Percentiles rank a stretch among this genome's conserved stretches.
phyloP scores from a whole-genome alignment of 2,113 vertebrate species.

The Danionella cerebrum region DNA sequence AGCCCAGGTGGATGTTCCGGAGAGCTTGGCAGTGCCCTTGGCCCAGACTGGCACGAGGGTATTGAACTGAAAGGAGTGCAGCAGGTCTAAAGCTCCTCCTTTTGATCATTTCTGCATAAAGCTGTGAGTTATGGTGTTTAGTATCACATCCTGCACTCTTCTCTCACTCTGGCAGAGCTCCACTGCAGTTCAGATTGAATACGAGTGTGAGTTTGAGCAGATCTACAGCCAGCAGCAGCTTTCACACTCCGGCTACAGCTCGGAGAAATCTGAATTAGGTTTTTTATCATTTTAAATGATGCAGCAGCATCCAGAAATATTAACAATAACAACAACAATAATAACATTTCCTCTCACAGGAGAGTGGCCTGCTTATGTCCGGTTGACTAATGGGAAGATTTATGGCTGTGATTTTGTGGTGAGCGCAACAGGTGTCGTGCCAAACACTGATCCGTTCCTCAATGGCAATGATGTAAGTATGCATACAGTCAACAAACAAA shows the following conservation, averaged over 20 bases:
- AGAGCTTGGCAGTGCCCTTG: conserved; percentile 79
- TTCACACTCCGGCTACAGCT: conserved; percentile 47
- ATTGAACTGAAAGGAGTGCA: conserved; percentile 75
- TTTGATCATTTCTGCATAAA: too few relatives aligned
- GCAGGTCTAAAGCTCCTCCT: conserved; percentile 62
- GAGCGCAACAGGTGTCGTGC: conserved; percentile 89
- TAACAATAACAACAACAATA: too few relatives aligned
- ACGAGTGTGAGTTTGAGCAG: conserved; percentile 77
- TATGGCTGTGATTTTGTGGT: conserved; percentile 90
- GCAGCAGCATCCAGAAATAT: too few relatives aligned
- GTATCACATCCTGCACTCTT: background rate
- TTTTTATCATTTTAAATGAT: too few relatives aligned
- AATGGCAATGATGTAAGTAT: conserved; percentile 75
- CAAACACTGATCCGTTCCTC: conserved; percentile 80
- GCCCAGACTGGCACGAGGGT: conserved; percentile 90
- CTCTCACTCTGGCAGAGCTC: conserved; percentile 60
- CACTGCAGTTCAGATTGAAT: conserved; percentile 78
- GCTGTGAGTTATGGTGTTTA: too few relatives aligned
- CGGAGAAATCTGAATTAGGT: conserved; percentile 45
- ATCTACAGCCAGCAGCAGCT: conserved; percentile 74
- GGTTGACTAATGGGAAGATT: conserved; percentile 80
- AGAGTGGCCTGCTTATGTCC: conserved; percentile 81
- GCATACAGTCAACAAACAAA: too few relatives aligned
- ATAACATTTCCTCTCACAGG: conserved; percentile 51
- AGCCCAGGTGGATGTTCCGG: conserved; percentile 20